Evolutionary conservation across 2,888 invertebrate species (phyloP).

Genomic region (Nephrotoma appendiculata): DNA sequence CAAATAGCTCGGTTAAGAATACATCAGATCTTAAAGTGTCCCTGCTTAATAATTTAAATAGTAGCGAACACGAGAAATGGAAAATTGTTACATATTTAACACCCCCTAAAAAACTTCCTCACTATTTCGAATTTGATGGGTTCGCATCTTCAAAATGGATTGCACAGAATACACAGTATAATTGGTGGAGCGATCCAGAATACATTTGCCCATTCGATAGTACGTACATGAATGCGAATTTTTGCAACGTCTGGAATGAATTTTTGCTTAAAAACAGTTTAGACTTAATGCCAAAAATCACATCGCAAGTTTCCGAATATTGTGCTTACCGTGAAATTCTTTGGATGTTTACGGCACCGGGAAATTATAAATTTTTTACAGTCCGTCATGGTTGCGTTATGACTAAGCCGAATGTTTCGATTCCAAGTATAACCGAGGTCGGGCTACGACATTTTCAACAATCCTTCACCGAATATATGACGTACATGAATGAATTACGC

Average conservation of each 20-base stretch:
- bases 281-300: background rate
- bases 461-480: background rate
- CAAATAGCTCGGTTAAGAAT: background rate
- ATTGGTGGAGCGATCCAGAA: background rate
- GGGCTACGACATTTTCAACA: background rate
- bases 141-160: background rate
- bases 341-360: background rate
- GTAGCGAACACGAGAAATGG: background rate
- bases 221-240: background rate
- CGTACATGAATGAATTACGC: background rate
- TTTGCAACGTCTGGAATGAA: background rate
- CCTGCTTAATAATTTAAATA: background rate
- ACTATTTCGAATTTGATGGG: background rate
- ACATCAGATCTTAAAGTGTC: background rate
- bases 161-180: background rate
- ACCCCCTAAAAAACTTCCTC: background rate
- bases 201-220: background rate
- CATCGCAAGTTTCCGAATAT: background rate
- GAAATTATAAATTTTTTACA: background rate
- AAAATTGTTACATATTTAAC: conserved; percentile 2
- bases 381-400: background rate
- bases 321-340: background rate
- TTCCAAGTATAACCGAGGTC: background rate
- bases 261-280: background rate
- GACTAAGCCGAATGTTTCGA: background rate